phyloP scores from a whole-genome alignment of 2,113 vertebrate species.

The Gymnarchus niloticus region DNA sequence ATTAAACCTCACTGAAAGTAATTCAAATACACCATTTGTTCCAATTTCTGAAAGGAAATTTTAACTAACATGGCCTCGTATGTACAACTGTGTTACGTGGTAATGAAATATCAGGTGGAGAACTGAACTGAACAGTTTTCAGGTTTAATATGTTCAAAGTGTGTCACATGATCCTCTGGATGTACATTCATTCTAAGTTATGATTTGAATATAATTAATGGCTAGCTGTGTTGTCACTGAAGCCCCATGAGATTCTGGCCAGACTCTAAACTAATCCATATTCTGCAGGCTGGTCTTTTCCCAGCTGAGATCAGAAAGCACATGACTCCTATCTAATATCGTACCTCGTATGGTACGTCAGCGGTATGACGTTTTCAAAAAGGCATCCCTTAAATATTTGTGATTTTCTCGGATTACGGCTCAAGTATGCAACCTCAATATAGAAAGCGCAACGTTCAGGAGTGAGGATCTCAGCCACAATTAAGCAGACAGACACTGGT shows the following conservation, averaged over 20 bases:
- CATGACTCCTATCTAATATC: neutral
- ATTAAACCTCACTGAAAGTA: neutral
- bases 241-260: neutral
- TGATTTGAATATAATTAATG: too few relatives aligned
- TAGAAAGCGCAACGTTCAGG: neutral
- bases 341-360: neutral
- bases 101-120: too few relatives aligned
- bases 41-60: neutral
- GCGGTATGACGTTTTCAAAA: neutral
- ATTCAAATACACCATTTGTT: neutral
- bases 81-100: too few relatives aligned
- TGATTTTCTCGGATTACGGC: neutral
- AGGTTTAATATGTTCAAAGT: too few relatives aligned
- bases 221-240: too few relatives aligned
- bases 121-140: too few relatives aligned
- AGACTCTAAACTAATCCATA: neutral
- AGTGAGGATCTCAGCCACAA: neutral
- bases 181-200: too few relatives aligned
- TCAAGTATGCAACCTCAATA: neutral
- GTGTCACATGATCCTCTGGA: too few relatives aligned
- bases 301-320: neutral
- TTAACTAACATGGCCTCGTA: too few relatives aligned
- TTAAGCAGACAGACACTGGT: neutral
- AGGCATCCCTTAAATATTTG: neutral
- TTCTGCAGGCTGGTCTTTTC: neutral